Conservation (phyloP, 2,113 vertebrate genomes). For the Meles meles region DNA sequence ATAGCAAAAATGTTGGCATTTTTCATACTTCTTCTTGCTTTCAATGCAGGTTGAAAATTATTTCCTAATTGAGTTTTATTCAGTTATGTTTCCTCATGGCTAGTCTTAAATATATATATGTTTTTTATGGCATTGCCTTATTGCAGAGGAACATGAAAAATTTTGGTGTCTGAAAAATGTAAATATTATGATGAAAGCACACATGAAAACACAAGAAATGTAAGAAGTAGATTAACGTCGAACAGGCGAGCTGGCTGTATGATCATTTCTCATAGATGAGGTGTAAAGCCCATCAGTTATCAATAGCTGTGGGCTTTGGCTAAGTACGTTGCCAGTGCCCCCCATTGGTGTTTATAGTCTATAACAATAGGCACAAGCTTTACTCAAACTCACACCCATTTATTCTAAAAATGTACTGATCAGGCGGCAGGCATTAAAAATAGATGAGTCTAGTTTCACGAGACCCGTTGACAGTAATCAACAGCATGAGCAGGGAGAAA, state of each 20-base stretch:
- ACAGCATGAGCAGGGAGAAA: not conserved
- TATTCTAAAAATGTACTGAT: conserved; percentile 31
- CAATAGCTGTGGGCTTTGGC: not conserved
- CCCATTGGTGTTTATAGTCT: not conserved
- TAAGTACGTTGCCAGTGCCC: not conserved
- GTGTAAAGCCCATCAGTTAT: not conserved
- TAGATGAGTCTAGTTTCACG: conserved; percentile 30
- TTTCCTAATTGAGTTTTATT: not conserved
- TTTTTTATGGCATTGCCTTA: not conserved
- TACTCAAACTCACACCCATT: not conserved
- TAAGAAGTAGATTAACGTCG: not conserved
- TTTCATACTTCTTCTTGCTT: not conserved
- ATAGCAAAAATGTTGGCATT: not conserved
- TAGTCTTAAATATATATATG: not conserved
- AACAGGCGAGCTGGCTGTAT: not conserved
- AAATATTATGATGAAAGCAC: not conserved
- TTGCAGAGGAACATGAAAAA: not conserved
- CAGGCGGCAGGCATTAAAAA: conserved; percentile 40
- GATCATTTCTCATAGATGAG: not conserved
- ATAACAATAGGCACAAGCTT: not conserved
- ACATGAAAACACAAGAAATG: not conserved
- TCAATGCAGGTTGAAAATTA: not conserved
- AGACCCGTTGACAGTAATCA: conserved; percentile 52
- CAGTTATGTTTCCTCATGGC: not conserved
- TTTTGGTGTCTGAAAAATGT: not conserved